Evolutionary conservation across 2,797 vertebrate genomes (phyloP).

Genomic region (Podarcis siculus): DNA sequence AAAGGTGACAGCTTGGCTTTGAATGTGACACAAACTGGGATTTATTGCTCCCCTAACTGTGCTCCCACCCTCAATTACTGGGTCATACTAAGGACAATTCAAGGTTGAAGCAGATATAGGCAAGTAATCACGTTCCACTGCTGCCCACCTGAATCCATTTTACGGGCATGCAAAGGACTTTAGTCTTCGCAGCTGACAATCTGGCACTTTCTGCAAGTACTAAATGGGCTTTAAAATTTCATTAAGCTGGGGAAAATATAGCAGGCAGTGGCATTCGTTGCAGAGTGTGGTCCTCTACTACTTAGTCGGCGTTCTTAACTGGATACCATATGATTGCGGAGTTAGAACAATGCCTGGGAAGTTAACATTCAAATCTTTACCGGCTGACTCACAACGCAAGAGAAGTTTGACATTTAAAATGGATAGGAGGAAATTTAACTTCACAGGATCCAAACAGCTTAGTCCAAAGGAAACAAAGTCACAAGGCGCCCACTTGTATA

Average conservation of each 20-base stretch:
- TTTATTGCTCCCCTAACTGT: conserved; percentile 29
- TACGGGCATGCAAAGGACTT: conserved; percentile 10
- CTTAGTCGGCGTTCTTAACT: background rate
- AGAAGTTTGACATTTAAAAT: conserved; percentile 64
- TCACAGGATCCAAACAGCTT: conserved; percentile 36
- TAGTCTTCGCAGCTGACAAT: background rate
- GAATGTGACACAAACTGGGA: conserved; percentile 32
- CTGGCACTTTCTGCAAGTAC: background rate
- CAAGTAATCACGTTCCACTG: conserved; percentile 35
- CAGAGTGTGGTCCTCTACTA: background rate
- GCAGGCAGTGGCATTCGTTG: background rate
- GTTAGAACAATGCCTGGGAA: conserved; percentile 59
- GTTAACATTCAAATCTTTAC: conserved; percentile 56
- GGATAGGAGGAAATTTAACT: conserved; percentile 50
- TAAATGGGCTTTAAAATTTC: background rate
- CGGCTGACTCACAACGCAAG: conserved; percentile 55
- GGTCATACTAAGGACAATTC: conserved; percentile 20
- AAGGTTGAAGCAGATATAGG: background rate
- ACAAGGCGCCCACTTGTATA: conserved; percentile 40
- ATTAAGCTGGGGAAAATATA: background rate
- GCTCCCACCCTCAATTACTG: conserved; percentile 28
- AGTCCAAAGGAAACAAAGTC: conserved; percentile 30
- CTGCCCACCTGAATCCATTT: conserved; percentile 37
- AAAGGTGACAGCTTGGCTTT: conserved; percentile 7
- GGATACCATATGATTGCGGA: conserved; percentile 44